Evolutionary conservation across 2,797 vertebrate genomes (phyloP).

Genomic region (Loriculus beryllinus): DNA sequence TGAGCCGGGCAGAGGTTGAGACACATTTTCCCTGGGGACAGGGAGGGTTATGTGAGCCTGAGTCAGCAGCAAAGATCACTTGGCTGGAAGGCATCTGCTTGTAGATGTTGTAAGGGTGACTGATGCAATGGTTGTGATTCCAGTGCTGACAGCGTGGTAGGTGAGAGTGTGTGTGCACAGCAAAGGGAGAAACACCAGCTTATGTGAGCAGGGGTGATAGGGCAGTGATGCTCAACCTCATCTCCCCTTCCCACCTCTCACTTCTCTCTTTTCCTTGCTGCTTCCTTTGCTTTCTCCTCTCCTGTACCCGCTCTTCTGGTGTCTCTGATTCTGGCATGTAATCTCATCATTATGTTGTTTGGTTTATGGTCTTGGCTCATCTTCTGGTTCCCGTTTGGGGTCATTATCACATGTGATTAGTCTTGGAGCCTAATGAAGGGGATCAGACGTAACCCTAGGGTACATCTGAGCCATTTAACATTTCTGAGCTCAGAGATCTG

Average conservation of each 20-base stretch:
- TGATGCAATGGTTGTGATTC: not conserved
- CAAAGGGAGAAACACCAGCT: rapidly evolving
- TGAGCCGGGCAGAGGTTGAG: not conserved
- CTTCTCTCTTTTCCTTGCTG: not conserved
- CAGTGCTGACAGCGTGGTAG: rapidly evolving
- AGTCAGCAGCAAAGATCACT: conserved; percentile 36
- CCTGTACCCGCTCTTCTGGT: not conserved
- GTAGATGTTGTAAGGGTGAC: not conserved
- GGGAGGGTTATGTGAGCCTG: not conserved
- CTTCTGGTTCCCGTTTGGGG: not conserved
- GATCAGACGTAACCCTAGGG: conserved; percentile 37
- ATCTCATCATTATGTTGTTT: not conserved
- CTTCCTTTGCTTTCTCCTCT: not conserved
- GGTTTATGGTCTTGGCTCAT: not conserved
- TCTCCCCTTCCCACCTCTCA: not conserved
- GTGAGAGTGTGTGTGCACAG: rapidly evolving
- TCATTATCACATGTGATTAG: conserved; percentile 16
- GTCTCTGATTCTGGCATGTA: not conserved
- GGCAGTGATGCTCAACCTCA: not conserved
- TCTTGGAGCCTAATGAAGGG: conserved; percentile 17
- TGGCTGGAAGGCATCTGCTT: not conserved
- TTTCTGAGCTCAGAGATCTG: conserved; percentile 14
- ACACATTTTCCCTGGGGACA: not conserved
- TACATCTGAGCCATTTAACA: not conserved
- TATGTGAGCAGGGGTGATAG: rapidly evolving